Percentiles rank a stretch among this genome's conserved stretches.
Conservation (phyloP, 2,888 invertebrate species). For the Molorchus minor region DNA sequence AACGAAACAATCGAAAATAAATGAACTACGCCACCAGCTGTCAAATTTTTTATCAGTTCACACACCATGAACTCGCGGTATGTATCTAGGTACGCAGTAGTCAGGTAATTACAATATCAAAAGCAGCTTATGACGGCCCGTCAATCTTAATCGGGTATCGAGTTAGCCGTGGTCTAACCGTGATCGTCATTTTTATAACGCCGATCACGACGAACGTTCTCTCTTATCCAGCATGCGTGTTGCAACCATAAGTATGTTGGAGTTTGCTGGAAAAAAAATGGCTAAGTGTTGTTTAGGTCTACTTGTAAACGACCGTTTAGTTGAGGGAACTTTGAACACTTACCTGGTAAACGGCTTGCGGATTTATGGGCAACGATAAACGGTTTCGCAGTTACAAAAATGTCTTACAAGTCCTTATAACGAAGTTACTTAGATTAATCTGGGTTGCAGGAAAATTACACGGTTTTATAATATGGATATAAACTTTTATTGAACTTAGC, state of each 20-base stretch:
- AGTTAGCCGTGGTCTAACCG: slow-evolving; percentile 44
- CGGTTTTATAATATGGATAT: too few relatives aligned
- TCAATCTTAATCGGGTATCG: slow-evolving; percentile 49
- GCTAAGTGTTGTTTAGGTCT: slow-evolving; percentile 41
- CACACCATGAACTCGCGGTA: slow-evolving; percentile 32
- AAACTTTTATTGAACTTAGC: too few relatives aligned
- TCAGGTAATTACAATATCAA: slow-evolving; percentile 52
- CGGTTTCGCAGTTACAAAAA: slow-evolving; percentile 6
- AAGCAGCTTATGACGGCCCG: slow-evolving; percentile 49
- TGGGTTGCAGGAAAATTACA: too few relatives aligned
- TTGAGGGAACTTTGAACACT: slow-evolving; percentile 35
- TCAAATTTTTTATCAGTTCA: slow-evolving; percentile 32
- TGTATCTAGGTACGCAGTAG: slow-evolving; percentile 39
- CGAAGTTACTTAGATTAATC: slow-evolving; percentile 7
- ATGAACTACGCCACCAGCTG: background rate
- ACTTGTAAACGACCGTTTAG: slow-evolving; percentile 40
- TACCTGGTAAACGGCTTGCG: slow-evolving; percentile 34
- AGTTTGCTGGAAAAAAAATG: slow-evolving; percentile 33
- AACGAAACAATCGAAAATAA: background rate
- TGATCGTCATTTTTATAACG: slow-evolving; percentile 47
- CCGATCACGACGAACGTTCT: slow-evolving; percentile 47
- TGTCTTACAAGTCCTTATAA: background rate
- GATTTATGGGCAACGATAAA: slow-evolving; percentile 31
- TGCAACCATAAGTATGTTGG: slow-evolving; percentile 44
- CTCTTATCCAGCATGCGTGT: slow-evolving; percentile 44